Conservation (phyloP, 2,113 vertebrate genomes). For the Catharus fuscescens region DNA sequence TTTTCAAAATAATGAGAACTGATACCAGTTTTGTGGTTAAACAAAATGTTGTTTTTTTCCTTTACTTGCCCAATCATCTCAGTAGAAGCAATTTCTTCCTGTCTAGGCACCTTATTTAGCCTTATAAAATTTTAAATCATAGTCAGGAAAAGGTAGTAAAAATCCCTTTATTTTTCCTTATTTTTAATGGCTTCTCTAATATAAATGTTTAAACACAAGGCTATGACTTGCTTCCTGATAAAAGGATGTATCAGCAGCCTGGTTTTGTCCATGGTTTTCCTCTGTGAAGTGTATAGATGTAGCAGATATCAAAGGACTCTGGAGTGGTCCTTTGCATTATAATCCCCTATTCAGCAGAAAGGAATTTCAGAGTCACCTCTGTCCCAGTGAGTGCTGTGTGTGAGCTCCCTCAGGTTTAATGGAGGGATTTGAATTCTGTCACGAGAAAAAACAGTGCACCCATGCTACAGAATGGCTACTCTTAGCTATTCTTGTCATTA, state of each 20-base stretch:
- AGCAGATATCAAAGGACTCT: not conserved
- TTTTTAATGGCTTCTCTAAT: not conserved
- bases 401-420: not conserved
- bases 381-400: rapidly evolving
- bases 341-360: not conserved
- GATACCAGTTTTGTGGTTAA: conserved; percentile 23
- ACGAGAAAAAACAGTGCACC: not conserved
- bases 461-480: not conserved
- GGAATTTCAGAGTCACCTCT: not conserved
- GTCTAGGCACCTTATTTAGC: not conserved
- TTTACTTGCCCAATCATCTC: not conserved
- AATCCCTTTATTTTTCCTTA: not conserved
- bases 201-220: not conserved
- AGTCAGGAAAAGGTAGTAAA: not conserved
- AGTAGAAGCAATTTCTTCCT: conserved; percentile 1
- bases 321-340: not conserved
- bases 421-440: not conserved
- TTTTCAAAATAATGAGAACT: conserved; percentile 42
- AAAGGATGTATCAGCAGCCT: not conserved
- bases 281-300: not conserved
- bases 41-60: conserved; percentile 43
- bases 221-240: not conserved
- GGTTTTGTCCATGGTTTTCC: not conserved
- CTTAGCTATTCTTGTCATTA: not conserved
- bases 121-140: conserved; percentile 7